Evolutionary conservation across 1,140 invertebrate species (phyloP).

Genomic region (Aricia agestis): DNA sequence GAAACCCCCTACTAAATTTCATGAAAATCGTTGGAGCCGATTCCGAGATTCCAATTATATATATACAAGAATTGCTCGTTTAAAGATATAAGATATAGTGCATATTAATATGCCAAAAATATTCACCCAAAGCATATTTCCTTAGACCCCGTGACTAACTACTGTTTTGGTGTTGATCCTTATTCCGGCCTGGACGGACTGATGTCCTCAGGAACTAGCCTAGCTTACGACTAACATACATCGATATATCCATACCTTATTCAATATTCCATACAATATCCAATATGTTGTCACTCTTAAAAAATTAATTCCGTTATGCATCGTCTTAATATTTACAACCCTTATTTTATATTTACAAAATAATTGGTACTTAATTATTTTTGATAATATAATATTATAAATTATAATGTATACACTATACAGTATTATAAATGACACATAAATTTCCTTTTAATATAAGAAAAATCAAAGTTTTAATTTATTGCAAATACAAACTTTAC

Average conservation of each 20-base stretch:
- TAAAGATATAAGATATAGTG: too few relatives aligned
- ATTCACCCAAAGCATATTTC: slow-evolving; percentile 45
- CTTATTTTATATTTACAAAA: slow-evolving; percentile 7
- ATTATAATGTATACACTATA: too few relatives aligned
- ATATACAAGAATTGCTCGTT: too few relatives aligned
- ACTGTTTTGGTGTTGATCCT: slow-evolving; percentile 74
- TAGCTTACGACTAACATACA: slow-evolving; percentile 32
- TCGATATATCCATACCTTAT: background rate
- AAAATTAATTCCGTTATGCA: slow-evolving; percentile 62
- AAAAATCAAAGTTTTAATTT: too few relatives aligned
- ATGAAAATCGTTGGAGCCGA: too few relatives aligned
- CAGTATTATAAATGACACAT: background rate
- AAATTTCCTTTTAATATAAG: background rate
- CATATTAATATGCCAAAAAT: too few relatives aligned
- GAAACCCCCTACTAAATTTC: too few relatives aligned
- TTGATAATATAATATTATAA: too few relatives aligned
- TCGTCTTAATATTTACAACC: slow-evolving; percentile 45
- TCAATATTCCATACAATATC: too few relatives aligned
- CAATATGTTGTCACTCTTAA: slow-evolving; percentile 26
- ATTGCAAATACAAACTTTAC: too few relatives aligned
- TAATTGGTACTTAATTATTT: background rate
- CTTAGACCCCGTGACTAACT: slow-evolving; percentile 50
- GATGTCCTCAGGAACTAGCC: slow-evolving; percentile 66
- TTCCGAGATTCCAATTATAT: too few relatives aligned
- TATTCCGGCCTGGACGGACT: slow-evolving; percentile 66